Evolutionary conservation across 2,888 invertebrate genomes (phyloP), one percentile per base, ranked within the genome.

Genomic region (Asteroscopus sphinx): DNA sequence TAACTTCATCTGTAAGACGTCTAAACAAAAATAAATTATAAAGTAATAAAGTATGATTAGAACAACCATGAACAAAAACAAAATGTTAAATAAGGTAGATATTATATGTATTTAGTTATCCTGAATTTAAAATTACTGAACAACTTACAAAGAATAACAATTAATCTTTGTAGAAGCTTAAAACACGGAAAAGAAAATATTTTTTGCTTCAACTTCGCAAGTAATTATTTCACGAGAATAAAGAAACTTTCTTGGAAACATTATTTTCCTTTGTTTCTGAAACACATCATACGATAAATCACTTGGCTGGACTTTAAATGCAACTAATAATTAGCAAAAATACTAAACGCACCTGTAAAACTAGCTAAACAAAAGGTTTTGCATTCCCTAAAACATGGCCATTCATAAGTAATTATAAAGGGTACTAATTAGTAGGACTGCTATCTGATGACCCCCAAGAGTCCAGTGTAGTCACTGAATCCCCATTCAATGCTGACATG

Each of bases 401-500:
- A 44, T 48, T 48, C 30, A 45, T 62, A 62, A 35, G 13, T 28
- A 33, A 56, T 64, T 15, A 32, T 7, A 17, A 35, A 17, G 17
- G 21, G n/a, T 21, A 48, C 26, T 65, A 52, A 70, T 70, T 65
- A 70, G 44, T 37, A 40, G 42, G 25, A 46, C 11, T 7, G 12
- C 21, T 21, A 17, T 46, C 36, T 47, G 39, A 48, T 70, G 71
- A 64, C 51, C 63, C 15, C 37, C 5, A 21, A 15, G 28, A 42
- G 36, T 26, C 46, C 35, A 21, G 3, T 37, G 36, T 21, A 41
- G 35, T 40, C 17, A 6, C 28, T 40, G 26, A 6, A 32, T 35
- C 47, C n/a, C 47, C 35, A 16, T 30, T 25, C 64, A 56, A 45
- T 16, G 44, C 44, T 65, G 65, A 76, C 73, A 73, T 63, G 76